Evolutionary conservation across 2,113 vertebrate genomes (phyloP).

Genomic region (Amazona vittata): DNA sequence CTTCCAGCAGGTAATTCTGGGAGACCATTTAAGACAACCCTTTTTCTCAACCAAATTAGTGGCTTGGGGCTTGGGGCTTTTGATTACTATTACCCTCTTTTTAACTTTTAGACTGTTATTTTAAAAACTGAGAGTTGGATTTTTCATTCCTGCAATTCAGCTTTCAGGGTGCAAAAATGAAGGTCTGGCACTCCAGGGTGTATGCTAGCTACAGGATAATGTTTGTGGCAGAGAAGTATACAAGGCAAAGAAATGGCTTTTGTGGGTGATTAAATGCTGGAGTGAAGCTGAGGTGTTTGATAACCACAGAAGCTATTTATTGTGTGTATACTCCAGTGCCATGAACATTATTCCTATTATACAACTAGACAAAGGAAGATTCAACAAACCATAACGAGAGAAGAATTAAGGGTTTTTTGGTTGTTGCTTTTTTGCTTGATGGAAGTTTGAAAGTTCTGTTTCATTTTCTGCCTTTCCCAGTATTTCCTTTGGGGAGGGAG

Average conservation of each 20-base stretch:
- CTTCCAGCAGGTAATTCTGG: conserved; percentile 32
- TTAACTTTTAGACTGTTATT: conserved; percentile 47
- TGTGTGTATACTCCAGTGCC: conserved; percentile 76
- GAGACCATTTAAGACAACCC: not conserved
- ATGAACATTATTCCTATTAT: conserved; percentile 77
- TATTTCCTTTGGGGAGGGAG: not conserved
- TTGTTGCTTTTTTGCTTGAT: conserved; percentile 37
- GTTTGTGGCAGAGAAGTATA: conserved; percentile 69
- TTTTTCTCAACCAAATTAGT: not conserved
- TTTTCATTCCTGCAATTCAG: conserved; percentile 38
- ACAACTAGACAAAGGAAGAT: conserved; percentile 73
- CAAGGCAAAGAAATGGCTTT: conserved; percentile 72
- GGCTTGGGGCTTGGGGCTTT: not conserved
- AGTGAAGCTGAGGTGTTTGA: conserved; percentile 77
- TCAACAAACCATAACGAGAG: conserved; percentile 73
- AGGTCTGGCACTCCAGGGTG: conserved; percentile 63
- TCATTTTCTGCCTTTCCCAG: conserved; percentile 26
- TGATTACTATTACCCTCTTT: conserved; percentile 12
- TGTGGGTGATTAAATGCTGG: conserved; percentile 74
- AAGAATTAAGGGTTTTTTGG: conserved; percentile 46
- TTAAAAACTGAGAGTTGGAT: not conserved
- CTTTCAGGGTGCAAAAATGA: conserved; percentile 48
- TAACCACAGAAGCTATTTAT: conserved; percentile 75
- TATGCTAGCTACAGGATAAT: conserved; percentile 67
- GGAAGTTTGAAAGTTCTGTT: conserved; percentile 65